These are phyloP conservation scores for Biston stratarius DNA, from an alignment of 2,888 invertebrate species.

Conservation along the genomic window DNA sequence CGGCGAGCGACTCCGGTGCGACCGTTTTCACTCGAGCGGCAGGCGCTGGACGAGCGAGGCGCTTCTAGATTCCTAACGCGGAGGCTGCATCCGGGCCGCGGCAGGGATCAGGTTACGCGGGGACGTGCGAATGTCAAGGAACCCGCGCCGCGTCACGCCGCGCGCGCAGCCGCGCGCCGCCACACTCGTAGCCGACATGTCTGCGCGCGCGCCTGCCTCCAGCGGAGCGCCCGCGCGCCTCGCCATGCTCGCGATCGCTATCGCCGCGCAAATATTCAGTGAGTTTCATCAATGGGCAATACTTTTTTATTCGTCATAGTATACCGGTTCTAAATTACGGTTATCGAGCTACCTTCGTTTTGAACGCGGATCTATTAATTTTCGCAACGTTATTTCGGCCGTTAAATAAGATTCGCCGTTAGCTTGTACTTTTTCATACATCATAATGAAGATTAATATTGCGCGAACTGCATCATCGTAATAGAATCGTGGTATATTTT, in stretches of 20 bases:
- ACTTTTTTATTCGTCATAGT: constrained; percentile 15
- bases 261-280: constrained; percentile 59
- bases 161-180: constrained; percentile 42
- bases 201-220: constrained; percentile 71
- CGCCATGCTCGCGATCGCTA: constrained; percentile 38
- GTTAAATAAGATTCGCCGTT: neutral
- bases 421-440: neutral
- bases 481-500: constrained; percentile 40
- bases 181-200: constrained; percentile 78
- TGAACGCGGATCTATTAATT: neutral
- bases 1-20: constrained; percentile 56
- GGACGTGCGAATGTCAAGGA: constrained; percentile 84
- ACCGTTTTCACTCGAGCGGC: constrained; percentile 68
- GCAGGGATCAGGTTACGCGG: constrained; percentile 73
- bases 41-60: constrained; percentile 69
- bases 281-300: constrained; percentile 52
- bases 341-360: constrained; percentile 7
- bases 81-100: constrained; percentile 84
- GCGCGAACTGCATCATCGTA: neutral
- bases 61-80: constrained; percentile 79
- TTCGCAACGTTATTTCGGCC: constrained; percentile 4
- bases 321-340: constrained; percentile 27
- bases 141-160: constrained; percentile 60
- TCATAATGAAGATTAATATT: neutral
- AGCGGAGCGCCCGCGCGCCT: constrained; percentile 48